Base-by-base conservation (phyloP, 92 coral and sea anemone species). In the Actinostola sp. region DNA sequence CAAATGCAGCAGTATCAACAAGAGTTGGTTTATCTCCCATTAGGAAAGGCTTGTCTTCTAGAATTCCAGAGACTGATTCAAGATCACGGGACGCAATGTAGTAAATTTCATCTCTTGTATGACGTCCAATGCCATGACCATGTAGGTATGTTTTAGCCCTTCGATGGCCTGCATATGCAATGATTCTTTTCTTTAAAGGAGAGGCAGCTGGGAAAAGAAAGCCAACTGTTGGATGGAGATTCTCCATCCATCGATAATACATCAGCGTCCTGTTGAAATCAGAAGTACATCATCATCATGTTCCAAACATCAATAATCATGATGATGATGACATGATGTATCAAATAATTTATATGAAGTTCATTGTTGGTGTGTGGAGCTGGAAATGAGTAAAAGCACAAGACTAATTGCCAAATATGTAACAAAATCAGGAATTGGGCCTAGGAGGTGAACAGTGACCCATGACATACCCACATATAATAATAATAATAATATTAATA, bases 121-220 rank as follows among this genome's bases (percentile, higher is more conserved):
- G 92, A 14, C 92, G 49, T 19, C 92, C 92, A 33, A 83, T 73
- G 6, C 92, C 92, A 31, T 88, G 92, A 3, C 86, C 89, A 66
- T 73, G 53, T 1, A 88, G 72, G 17, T 63, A 39, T 15, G 41
- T 21, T 39, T 44, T 77, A 8, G 17, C 56, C 28, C 61, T 53
- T 16, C 69, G 60, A 44, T 88, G 86, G 15, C 63, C 34, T 0
- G 54, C 63, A 38, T 49, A 15, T 33, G 60, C 61, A 27, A 83
- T 70, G 5, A 83, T 11, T 58, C 50, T 76, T 4, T 63, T 56
- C 70, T 54, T 76, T 15, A 75, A 29, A 14, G 59, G 73, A 12
- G 88, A 61, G 16, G 61, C 34, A 20, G 62, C 55, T 45, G 78
- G 79, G 24, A 83, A 69, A 58, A 83, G 77, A 66, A 75, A 66